Evolutionary conservation across 2,888 invertebrate species (phyloP).

Genomic region (Luperina nickerlii): DNA sequence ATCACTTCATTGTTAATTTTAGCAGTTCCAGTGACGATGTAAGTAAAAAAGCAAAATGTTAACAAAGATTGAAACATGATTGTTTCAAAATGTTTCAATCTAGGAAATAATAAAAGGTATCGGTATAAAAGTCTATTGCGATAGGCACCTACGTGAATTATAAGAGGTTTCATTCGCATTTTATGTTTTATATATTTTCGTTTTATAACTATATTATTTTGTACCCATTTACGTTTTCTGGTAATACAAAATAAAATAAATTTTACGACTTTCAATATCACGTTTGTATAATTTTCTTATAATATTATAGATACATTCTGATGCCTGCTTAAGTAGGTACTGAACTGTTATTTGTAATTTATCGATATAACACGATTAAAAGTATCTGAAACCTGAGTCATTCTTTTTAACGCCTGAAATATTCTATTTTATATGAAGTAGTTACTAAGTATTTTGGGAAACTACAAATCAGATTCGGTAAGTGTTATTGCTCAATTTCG

Average conservation of each 20-base stretch:
- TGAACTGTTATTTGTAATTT: not conserved
- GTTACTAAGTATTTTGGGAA: not conserved
- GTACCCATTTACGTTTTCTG: constrained; percentile 10
- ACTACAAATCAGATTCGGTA: not conserved
- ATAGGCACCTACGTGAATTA: not conserved
- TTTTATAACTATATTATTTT: constrained; percentile 41
- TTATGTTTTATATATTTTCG: constrained; percentile 13
- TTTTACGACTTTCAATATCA: constrained; percentile 17
- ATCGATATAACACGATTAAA: not conserved
- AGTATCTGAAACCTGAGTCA: not conserved
- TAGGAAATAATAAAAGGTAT: not conserved
- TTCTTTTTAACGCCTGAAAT: not conserved
- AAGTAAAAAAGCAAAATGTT: constrained; percentile 13
- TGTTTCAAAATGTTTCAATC: too few species aligned
- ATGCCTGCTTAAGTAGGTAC: not conserved
- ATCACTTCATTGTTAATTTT: not conserved
- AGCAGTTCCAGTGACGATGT: not conserved
- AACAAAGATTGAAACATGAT: constrained; percentile 27
- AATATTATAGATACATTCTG: not conserved
- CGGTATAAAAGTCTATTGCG: not conserved
- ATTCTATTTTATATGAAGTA: not conserved
- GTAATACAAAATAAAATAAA: constrained; percentile 5
- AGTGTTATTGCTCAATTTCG: not conserved
- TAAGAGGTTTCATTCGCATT: not conserved
- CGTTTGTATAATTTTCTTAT: not conserved